A percentile compares a stretch with the other conserved stretches of the same genome.
Evolutionary conservation across 1,140 invertebrate genomes (phyloP).

Genomic region (Plectrocnemia conspersa): DNA sequence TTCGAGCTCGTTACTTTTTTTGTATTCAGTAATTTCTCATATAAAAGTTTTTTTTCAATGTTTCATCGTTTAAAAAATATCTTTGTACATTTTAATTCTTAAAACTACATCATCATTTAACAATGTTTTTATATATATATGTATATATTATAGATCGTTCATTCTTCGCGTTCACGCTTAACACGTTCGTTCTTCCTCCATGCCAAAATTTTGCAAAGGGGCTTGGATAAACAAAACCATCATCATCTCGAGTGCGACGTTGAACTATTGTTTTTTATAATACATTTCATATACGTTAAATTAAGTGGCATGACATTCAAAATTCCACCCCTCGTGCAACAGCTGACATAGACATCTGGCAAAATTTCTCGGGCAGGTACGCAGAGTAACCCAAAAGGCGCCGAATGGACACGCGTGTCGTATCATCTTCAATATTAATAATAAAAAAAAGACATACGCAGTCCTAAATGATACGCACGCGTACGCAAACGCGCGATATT

Average conservation of each 20-base stretch:
- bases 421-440: too few species aligned
- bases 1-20: slow-evolving; percentile 17
- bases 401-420: too few species aligned
- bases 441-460: too few species aligned
- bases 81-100: slow-evolving; percentile 36
- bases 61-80: slow-evolving; percentile 36
- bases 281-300: not conserved
- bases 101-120: slow-evolving; percentile 33
- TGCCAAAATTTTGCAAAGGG: slow-evolving; percentile 15
- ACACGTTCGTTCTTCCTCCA: not conserved
- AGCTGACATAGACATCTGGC: slow-evolving; percentile 14
- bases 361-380: slow-evolving; percentile 24
- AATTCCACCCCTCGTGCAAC: slow-evolving; percentile 12
- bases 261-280: not conserved
- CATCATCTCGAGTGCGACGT: not conserved
- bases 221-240: not conserved
- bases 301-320: slow-evolving; percentile 6
- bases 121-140: slow-evolving; percentile 12
- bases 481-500: too few species aligned
- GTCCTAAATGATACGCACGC: too few species aligned
- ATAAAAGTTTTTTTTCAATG: slow-evolving; percentile 32
- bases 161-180: slow-evolving; percentile 10
- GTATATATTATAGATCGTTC: too few species aligned
- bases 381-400: slow-evolving; percentile 17
- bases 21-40: slow-evolving; percentile 26